Evolutionary conservation across 2,797 vertebrate species (phyloP), one percentile per base, ranked within the genome.

Genomic region (Acrocephalus scirpaceus): DNA sequence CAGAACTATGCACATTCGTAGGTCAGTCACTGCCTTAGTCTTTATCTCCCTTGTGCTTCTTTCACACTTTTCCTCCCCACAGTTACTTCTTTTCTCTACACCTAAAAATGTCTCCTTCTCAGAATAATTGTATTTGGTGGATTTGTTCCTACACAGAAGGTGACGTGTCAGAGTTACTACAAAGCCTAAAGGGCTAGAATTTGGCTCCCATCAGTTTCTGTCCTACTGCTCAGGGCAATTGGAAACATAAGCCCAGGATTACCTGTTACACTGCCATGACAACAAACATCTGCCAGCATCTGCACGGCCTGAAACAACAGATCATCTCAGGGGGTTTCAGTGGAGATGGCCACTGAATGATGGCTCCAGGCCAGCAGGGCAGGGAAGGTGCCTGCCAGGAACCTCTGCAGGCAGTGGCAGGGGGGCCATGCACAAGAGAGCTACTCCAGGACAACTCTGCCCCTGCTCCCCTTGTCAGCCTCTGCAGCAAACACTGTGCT

Each of bases 371-470:
- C 57, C 11, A 5, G 66, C 1, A 2, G 53, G 42, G 62, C 74
- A 58, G 42, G 23, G 34, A 60, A 71, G n/a, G 36, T 18, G 21
- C 73, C 27, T 47, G 18, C 50, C 40, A 51, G 64, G 53, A 30
- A n/a, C 14, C 9, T 42, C 57, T 51, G 14, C 40, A 75, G 86
- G 25, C 42, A 12, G 44, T 11, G 70, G 51, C 40, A 54, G 0
- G 6, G 13, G 16, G 13, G 9, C 34, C 3, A 4, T 1, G 5
- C n/a, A 27, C 17, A 20, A 10, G 8, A 3, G 5, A 66, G 54
- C 25, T 45, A 36, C 67, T 56, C 56, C 65, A 40, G 69, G 51
- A 66, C 32, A 58, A 0, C 30, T 54, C 58, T 92, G 54, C 22
- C 23, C 10, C 11, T 48, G 19, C 38, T 45, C 8, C 0, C 44